Conservation (phyloP, 2,113 vertebrate species). For the Donacobius atricapilla region DNA sequence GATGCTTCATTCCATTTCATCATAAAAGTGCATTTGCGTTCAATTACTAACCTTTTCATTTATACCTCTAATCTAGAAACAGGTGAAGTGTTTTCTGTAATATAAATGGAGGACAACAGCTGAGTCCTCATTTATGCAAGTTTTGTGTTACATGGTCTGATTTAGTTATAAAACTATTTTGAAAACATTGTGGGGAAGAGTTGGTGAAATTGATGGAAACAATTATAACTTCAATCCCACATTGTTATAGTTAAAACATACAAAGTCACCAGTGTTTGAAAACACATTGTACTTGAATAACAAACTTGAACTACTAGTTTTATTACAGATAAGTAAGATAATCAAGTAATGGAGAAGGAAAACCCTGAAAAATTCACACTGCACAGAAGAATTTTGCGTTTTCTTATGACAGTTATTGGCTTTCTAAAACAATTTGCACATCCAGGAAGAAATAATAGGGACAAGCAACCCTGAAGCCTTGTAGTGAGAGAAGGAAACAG, state of each 20-base stretch:
- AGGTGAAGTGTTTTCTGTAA: not conserved
- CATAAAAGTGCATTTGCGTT: not conserved
- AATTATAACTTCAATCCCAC: not conserved
- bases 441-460: not conserved
- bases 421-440: constrained; percentile 6
- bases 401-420: not conserved
- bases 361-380: not conserved
- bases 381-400: not conserved
- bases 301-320: not conserved
- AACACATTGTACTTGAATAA: not conserved
- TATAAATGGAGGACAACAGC: not conserved
- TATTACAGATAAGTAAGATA: not conserved
- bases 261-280: not conserved
- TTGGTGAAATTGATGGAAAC: not conserved
- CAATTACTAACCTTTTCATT: not conserved
- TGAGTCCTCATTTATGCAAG: not conserved
- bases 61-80: not conserved
- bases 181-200: not conserved
- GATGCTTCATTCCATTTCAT: not conserved
- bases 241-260: not conserved
- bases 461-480: not conserved
- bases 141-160: not conserved
- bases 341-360: not conserved
- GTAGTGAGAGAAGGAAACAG: not conserved
- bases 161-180: not conserved